Conservation (phyloP, 2,113 vertebrate genomes). For the Hiodon tergisus region DNA sequence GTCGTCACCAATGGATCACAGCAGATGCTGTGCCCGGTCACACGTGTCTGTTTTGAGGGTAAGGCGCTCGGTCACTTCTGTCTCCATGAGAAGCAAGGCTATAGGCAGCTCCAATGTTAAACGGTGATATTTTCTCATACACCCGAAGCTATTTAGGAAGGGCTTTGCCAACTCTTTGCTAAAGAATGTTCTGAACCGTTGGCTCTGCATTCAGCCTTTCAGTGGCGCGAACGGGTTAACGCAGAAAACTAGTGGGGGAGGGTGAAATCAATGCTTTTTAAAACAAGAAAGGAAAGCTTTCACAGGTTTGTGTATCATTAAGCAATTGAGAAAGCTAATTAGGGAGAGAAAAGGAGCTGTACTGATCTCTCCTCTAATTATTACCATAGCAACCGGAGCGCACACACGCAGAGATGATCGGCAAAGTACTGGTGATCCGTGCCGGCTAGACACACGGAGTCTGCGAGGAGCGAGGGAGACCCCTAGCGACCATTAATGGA, state of each 20-base stretch:
- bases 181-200: conserved; percentile 50
- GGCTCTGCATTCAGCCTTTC: conserved; percentile 54
- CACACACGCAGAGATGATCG: conserved; percentile 51
- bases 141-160: neutral
- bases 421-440: conserved; percentile 40
- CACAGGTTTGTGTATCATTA: conserved; percentile 75
- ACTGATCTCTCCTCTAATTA: conserved; percentile 67
- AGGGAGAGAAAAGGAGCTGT: conserved; percentile 34
- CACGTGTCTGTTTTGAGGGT: neutral
- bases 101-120: neutral
- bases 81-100: neutral
- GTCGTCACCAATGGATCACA: neutral
- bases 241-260: conserved; percentile 54
- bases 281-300: conserved; percentile 63
- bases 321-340: conserved; percentile 76
- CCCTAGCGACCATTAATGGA: conserved; percentile 50
- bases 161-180: no score
- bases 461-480: conserved; percentile 48
- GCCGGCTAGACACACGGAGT: conserved; percentile 27
- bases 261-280: conserved; percentile 66
- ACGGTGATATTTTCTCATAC: neutral
- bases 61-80: neutral
- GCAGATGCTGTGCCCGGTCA: neutral
- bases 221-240: conserved; percentile 66
- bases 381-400: conserved; percentile 68